Evolutionary conservation across 1,140 invertebrate species (phyloP).

Genomic region (Oppia nitens): DNA sequence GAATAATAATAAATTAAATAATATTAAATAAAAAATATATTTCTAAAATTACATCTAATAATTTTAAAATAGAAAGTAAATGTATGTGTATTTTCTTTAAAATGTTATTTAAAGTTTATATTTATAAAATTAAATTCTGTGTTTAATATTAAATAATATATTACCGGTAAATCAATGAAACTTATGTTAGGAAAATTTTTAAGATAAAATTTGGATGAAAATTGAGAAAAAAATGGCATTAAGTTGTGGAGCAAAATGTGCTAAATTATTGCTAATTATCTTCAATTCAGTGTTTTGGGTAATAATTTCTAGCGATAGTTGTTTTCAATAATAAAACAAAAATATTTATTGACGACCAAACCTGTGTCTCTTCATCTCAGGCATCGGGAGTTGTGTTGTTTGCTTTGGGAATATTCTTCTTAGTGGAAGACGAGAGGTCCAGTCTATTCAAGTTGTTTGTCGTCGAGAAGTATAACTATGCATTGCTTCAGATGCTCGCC

Average conservation of each 20-base stretch:
- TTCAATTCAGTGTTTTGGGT: conserved; percentile 40
- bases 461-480: conserved; percentile 26
- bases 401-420: conserved; percentile 32
- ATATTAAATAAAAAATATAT: too few relatives aligned
- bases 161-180: too few relatives aligned
- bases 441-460: conserved; percentile 33
- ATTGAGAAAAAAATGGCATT: too few relatives aligned
- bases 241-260: conserved; percentile 27
- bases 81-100: too few relatives aligned
- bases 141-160: too few relatives aligned
- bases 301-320: conserved; percentile 20
- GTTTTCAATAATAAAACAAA: conserved; percentile 3
- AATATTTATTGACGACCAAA: conserved; percentile 10
- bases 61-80: too few relatives aligned
- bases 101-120: too few relatives aligned
- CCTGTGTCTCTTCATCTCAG: conserved; percentile 22
- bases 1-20: too few relatives aligned
- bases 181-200: too few relatives aligned
- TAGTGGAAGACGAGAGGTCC: conserved; percentile 34
- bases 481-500: conserved; percentile 31
- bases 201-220: too few relatives aligned
- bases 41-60: too few relatives aligned
- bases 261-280: conserved; percentile 33
- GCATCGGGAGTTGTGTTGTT: conserved; percentile 33
- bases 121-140: too few relatives aligned